Evolutionary conservation across 2,113 vertebrate species (phyloP), one percentile per base, ranked within the genome.

Genomic region (Colinus virginianus): DNA sequence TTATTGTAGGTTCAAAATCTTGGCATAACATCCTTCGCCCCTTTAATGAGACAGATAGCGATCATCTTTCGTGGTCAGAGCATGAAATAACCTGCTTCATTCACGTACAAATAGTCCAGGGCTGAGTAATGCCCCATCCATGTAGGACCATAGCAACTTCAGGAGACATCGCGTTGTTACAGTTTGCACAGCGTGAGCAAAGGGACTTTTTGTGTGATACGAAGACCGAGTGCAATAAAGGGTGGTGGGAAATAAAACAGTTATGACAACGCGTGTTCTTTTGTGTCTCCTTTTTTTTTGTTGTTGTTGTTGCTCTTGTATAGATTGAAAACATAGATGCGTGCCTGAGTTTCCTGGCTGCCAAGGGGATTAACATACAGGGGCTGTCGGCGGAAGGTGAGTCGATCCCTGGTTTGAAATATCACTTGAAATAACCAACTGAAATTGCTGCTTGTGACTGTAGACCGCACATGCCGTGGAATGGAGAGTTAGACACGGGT

Each of bases 291-390:
- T 22, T 49, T 51, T 36, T 87, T 48, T 46, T 66, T 22, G 78
- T 70, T 55, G 34, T 87, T 92, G 23, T 62, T 63, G 74, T 71
- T 92, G 42, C 53, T 53, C 40, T 42, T 68, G 79, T 77, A 67
- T 96, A 99, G 99, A 98, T 99, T 98, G 99, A 99, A 98, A 99
- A 99, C 97, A 99, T 99, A 93, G 98, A 99, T 84, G 98, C 98
- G 26, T 99, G 99, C 97, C 98, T 99, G 97, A 98, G 98, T 98
- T 99, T 99, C 98, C 97, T 99, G 98, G 99, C 98, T 98, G 99
- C 99, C 43, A 99, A 99, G 98, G 99, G 99, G 93, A 99, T 99
- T 94, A 99, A 99, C 97, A 99, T 99, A 97, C 99, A 99, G 97
- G 99, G 99, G 88, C 98, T 99, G 96, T 99, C 99, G 97, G 98